Evolutionary conservation across 2,888 invertebrate species (phyloP).

Genomic region (Uloborus plumipes): DNA sequence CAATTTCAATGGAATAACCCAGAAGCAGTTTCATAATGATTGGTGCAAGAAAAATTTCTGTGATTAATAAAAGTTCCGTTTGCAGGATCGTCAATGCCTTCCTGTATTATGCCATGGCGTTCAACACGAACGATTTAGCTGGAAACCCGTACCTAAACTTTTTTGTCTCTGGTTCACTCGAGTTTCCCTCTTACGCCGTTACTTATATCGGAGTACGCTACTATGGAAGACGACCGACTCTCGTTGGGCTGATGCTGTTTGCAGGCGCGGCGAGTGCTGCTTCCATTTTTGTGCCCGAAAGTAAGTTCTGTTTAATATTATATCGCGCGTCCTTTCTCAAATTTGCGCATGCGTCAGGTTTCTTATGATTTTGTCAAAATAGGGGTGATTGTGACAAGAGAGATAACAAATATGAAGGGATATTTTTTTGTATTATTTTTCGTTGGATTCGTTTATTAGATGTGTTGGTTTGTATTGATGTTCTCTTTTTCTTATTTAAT

Average conservation of each 20-base stretch:
- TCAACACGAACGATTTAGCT: slow-evolving; percentile 82
- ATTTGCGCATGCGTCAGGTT: too few relatives aligned
- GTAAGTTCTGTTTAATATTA: slow-evolving; percentile 7
- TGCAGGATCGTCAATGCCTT: slow-evolving; percentile 82
- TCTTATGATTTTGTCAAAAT: too few relatives aligned
- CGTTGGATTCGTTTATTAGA: too few relatives aligned
- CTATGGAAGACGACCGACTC: slow-evolving; percentile 2
- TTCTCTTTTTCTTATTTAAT: too few relatives aligned
- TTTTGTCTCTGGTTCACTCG: slow-evolving; percentile 72
- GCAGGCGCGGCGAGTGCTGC: background rate
- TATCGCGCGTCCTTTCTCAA: too few relatives aligned
- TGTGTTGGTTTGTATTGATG: too few relatives aligned
- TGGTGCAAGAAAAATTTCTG: background rate
- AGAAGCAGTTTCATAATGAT: background rate
- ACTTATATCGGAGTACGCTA: background rate
- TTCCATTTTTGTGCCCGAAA: background rate
- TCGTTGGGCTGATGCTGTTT: slow-evolving; percentile 10
- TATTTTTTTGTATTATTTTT: too few relatives aligned
- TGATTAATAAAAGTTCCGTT: background rate
- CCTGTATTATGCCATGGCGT: slow-evolving; percentile 82
- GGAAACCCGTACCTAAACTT: slow-evolving; percentile 81
- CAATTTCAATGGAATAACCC: too few relatives aligned
- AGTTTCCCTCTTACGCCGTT: slow-evolving; percentile 31
- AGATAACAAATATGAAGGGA: too few relatives aligned
- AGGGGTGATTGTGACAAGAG: too few relatives aligned